Evolutionary conservation across 2,888 invertebrate genomes (phyloP).

Genomic region (Podotricha telesiphe): DNA sequence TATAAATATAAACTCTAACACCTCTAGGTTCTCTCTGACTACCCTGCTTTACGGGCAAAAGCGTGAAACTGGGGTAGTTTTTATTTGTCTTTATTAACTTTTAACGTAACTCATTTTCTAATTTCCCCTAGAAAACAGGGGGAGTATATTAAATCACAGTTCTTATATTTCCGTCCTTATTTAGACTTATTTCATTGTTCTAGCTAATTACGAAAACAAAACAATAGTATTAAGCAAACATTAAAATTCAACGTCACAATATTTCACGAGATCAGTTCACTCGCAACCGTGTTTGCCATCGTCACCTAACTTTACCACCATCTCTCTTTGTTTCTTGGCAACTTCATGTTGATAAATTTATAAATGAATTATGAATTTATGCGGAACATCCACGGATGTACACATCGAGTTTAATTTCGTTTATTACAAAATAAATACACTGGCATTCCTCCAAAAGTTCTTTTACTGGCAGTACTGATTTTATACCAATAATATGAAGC

Average conservation of each 20-base stretch:
- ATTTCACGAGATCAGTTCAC: constrained; percentile 7
- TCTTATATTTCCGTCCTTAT: not conserved
- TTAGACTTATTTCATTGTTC: no score
- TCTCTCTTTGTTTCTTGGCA: constrained; percentile 28
- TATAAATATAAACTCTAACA: no score
- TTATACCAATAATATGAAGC: not conserved
- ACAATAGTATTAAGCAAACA: not conserved
- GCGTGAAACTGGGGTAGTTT: no score
- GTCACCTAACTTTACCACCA: constrained; percentile 31
- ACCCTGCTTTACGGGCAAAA: no score
- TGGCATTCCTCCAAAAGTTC: constrained; percentile 28
- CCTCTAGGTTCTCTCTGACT: no score
- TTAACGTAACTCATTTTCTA: no score
- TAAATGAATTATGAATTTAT: constrained; percentile 38
- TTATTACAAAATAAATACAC: constrained; percentile 31
- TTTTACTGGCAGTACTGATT: not conserved
- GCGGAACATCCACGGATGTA: constrained; percentile 27
- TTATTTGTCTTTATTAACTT: no score
- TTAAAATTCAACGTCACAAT: constrained; percentile 25
- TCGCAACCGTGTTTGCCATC: constrained; percentile 21
- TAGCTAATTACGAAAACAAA: not conserved
- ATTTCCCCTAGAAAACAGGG: no score
- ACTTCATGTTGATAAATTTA: constrained; percentile 35
- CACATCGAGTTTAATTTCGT: constrained; percentile 27
- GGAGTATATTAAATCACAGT: no score